Conservation (phyloP, 1,140 invertebrate species). For the Frieseomelitta varia region DNA sequence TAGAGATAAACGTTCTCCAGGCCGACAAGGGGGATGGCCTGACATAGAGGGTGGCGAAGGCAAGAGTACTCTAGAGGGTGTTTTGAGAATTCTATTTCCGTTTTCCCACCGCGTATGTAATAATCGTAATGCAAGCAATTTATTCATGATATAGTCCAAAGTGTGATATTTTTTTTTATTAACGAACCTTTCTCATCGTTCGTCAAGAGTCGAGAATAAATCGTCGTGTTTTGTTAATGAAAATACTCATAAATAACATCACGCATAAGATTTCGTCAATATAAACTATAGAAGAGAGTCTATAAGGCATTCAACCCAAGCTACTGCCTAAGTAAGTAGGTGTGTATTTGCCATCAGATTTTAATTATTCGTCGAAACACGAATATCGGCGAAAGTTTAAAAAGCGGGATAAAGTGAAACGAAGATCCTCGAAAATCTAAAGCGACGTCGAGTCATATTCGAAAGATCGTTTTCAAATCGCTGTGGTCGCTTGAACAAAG, state of each 20-base stretch:
- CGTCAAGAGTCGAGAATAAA: background rate
- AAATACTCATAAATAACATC: background rate
- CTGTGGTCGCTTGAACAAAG: too few relatives aligned
- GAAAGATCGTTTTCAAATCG: background rate
- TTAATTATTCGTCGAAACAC: background rate
- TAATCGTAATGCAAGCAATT: background rate
- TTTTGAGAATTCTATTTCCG: background rate
- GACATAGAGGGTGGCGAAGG: background rate
- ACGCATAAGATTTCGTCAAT: background rate
- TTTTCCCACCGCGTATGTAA: background rate
- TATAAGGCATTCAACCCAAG: too few relatives aligned
- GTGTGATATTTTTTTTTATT: background rate
- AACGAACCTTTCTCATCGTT: background rate
- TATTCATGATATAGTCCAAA: background rate
- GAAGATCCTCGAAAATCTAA: background rate
- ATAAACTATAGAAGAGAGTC: background rate
- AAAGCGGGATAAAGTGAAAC: background rate
- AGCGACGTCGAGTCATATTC: background rate
- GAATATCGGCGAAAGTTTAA: background rate
- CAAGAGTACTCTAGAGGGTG: background rate
- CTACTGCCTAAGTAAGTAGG: background rate
- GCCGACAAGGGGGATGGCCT: background rate
- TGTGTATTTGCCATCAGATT: background rate
- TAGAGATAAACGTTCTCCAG: constrained; percentile 39
- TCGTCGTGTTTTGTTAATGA: background rate